A percentile compares a stretch with the other conserved stretches of the same genome.
Conservation (phyloP, 2,113 vertebrate species). For the Lagopus leucura region DNA sequence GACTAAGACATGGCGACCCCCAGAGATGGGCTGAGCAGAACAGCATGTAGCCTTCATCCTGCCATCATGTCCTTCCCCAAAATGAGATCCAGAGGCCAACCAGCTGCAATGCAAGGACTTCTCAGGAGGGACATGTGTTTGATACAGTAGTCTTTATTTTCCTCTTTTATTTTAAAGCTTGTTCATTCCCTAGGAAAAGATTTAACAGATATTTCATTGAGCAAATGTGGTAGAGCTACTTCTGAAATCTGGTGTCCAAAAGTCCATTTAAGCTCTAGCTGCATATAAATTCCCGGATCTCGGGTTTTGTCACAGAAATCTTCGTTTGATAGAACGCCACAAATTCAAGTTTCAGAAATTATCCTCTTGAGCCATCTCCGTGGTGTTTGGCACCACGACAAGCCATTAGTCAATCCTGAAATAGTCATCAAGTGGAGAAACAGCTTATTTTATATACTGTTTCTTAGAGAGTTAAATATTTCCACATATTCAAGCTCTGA, state of each 20-base stretch:
- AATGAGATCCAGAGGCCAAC: not conserved
- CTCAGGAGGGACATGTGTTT: not conserved
- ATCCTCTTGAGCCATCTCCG: conserved; percentile 59
- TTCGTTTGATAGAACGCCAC: conserved; percentile 63
- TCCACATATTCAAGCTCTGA: conserved; percentile 69
- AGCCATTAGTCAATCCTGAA: conserved; percentile 77
- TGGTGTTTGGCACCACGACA: conserved; percentile 68
- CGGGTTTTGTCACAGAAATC: conserved; percentile 57
- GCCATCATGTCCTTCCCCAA: not conserved
- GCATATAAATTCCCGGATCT: conserved; percentile 56
- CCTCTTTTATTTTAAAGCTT: conserved; percentile 16
- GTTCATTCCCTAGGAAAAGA: not conserved
- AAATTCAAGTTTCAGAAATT: conserved; percentile 69
- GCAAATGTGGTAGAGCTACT: conserved; percentile 5
- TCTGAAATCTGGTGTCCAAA: conserved; percentile 34
- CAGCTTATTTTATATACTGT: conserved; percentile 74
- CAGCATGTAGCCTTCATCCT: accelerated
- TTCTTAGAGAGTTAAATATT: conserved; percentile 78
- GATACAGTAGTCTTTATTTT: conserved; percentile 24
- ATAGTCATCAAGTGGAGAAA: conserved; percentile 73
- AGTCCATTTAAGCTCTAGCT: conserved; percentile 64
- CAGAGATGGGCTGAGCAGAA: not conserved
- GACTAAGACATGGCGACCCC: not conserved
- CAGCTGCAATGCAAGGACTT: not conserved
- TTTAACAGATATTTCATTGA: conserved; percentile 5